These are phyloP conservation scores for Mimumesa dahlbomi DNA, from an alignment of 2,888 invertebrate species.

Conservation along the genomic window DNA sequence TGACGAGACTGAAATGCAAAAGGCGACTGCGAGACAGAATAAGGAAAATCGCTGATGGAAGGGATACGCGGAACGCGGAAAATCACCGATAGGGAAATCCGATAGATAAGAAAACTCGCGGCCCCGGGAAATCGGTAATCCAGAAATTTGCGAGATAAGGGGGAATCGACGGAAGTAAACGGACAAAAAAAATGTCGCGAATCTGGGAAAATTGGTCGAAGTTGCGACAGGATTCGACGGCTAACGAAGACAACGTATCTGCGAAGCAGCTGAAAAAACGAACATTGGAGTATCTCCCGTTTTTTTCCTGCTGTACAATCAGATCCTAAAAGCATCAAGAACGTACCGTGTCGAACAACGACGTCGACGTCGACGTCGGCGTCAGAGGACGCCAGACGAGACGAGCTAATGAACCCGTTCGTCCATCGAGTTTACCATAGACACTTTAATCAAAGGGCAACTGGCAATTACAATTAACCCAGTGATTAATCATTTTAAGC, in stretches of 20 bases:
- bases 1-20: too few species aligned
- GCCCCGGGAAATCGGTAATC: not conserved
- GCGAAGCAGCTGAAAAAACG: too few species aligned
- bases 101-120: not conserved
- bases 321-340: too few species aligned
- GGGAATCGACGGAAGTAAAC: not conserved
- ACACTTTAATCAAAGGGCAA: conserved; percentile 72
- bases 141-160: not conserved
- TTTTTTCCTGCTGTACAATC: too few species aligned
- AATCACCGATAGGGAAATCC: not conserved
- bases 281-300: too few species aligned
- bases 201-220: too few species aligned
- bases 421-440: conserved; percentile 59
- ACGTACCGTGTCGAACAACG: conserved; percentile 53
- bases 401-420: conserved; percentile 69
- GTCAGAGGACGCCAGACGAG: conserved; percentile 45
- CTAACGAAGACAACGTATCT: too few species aligned
- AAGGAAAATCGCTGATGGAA: too few species aligned
- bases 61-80: too few species aligned
- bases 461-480: conserved; percentile 70
- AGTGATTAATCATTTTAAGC: conserved; percentile 34
- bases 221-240: too few species aligned
- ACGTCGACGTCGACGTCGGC: conserved; percentile 34
- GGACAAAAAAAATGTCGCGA: not conserved
- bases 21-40: too few species aligned